These are phyloP conservation scores for Hapalemur alaotrensis DNA, from an alignment of 2,797 vertebrate genomes.

Conservation along the genomic window DNA sequence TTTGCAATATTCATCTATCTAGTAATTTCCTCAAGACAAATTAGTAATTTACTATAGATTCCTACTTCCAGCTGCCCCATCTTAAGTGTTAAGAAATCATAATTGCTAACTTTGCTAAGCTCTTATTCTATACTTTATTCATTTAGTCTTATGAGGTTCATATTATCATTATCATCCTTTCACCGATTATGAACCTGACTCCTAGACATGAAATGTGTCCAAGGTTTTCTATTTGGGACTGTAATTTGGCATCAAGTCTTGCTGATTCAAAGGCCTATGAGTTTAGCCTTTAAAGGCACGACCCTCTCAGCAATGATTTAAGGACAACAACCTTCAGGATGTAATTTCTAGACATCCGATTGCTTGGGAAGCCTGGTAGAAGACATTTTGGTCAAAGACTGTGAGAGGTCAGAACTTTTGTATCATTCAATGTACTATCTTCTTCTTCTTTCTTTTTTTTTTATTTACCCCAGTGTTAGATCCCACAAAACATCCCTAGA, in stretches of 20 bases:
- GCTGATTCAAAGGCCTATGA: neutral
- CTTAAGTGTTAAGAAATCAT: neutral
- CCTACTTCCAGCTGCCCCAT: neutral
- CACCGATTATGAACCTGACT: neutral
- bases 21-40: neutral
- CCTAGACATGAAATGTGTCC: neutral
- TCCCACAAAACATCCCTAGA: neutral
- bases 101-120: neutral
- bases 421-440: neutral
- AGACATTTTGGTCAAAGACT: neutral
- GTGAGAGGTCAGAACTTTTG: neutral
- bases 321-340: neutral
- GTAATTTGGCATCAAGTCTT: neutral
- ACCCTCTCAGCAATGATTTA: fast-evolving
- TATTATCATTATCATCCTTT: neutral
- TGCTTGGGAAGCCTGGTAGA: neutral
- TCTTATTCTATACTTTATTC: neutral
- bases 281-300: neutral
- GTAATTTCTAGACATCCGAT: neutral
- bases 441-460: neutral
- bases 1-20: neutral
- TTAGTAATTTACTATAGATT: neutral
- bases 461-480: neutral
- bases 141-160: neutral
- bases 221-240: neutral